A percentile compares a stretch with the other conserved stretches of the same genome.
These are phyloP conservation scores for Theropithecus gelada DNA, from an alignment of 2,113 vertebrate genomes.

Conservation along the genomic window DNA sequence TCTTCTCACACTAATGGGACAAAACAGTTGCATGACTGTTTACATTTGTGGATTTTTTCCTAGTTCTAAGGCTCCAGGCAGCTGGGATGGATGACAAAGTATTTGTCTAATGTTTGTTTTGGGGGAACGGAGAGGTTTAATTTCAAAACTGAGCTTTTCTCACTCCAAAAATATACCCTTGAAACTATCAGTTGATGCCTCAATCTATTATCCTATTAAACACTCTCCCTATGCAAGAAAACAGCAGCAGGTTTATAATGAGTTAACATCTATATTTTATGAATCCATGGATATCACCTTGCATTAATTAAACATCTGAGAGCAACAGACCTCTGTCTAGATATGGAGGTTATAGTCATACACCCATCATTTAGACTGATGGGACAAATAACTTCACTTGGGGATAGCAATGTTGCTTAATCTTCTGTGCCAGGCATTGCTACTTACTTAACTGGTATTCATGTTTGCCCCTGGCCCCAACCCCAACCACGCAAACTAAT, in stretches of 20 bases:
- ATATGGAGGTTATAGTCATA: not conserved
- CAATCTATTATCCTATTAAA: not conserved
- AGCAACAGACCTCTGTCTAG: not conserved
- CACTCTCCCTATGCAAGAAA: not conserved
- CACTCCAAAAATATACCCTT: not conserved
- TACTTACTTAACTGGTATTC: not conserved
- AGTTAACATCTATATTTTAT: not conserved
- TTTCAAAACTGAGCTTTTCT: conserved; percentile 3
- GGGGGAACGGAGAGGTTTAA: not conserved
- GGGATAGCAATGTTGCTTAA: not conserved
- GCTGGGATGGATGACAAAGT: not conserved
- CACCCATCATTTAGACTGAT: not conserved
- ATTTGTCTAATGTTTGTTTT: not conserved
- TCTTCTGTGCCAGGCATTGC: not conserved
- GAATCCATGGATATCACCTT: not conserved
- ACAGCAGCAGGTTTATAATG: not conserved
- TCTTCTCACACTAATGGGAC: not conserved
- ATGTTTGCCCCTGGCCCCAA: too few species aligned
- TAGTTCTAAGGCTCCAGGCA: not conserved
- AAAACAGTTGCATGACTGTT: not conserved
- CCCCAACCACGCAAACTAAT: not conserved
- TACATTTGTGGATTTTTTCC: not conserved
- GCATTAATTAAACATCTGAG: conserved; percentile 4
- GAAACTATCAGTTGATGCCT: not conserved
- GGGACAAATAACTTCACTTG: not conserved